Evolutionary conservation across 2,113 vertebrate species (phyloP).

Genomic region (Xenotilapia leptura): DNA sequence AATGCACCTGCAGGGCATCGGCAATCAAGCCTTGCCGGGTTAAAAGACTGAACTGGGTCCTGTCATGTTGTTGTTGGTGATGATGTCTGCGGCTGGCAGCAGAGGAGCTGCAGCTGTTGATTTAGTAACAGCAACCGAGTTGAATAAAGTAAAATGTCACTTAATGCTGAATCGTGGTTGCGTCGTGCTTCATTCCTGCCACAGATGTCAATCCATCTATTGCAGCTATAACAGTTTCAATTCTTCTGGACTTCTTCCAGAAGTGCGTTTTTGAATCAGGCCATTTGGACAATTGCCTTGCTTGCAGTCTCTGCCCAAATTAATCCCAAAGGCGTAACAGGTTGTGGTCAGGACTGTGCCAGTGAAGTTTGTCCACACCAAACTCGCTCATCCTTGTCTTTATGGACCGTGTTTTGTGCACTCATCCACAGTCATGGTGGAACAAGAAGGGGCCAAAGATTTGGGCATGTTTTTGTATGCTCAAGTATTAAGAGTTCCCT

Average conservation of each 20-base stretch:
- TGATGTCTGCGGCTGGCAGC: not conserved
- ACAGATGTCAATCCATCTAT: not conserved
- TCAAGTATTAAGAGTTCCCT: too few relatives aligned
- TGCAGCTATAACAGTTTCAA: not conserved
- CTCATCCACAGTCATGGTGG: too few relatives aligned
- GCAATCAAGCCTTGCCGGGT: not conserved
- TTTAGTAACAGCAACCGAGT: not conserved
- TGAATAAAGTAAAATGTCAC: not conserved
- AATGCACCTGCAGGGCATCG: fast-evolving
- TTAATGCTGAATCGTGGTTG: not conserved
- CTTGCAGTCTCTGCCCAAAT: not conserved
- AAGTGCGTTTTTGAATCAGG: fast-evolving
- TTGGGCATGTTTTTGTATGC: too few relatives aligned
- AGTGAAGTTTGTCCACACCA: too few relatives aligned
- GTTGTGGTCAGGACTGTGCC: too few relatives aligned
- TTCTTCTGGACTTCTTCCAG: not conserved
- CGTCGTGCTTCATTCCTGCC: not conserved
- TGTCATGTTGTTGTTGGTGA: not conserved
- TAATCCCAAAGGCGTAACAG: not conserved
- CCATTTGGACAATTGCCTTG: not conserved
- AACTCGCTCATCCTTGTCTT: too few relatives aligned
- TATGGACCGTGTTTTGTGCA: too few relatives aligned
- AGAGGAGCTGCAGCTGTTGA: not conserved
- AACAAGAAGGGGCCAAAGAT: too few relatives aligned
- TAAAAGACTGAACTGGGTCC: not conserved